Base-by-base conservation (phyloP, 2,888 invertebrate genomes). In the Thereva nobilitata region DNA sequence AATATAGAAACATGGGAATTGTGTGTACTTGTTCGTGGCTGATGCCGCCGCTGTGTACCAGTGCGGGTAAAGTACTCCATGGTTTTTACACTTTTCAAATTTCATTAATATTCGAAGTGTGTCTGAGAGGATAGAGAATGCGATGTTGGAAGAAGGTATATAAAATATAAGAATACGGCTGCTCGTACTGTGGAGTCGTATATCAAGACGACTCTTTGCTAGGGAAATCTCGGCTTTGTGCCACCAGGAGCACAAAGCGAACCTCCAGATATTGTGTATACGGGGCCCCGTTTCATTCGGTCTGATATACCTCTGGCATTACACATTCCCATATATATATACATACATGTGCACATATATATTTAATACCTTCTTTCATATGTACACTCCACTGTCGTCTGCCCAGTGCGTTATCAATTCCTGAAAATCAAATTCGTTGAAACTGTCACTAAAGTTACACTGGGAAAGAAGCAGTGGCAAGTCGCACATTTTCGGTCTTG, bases 81-180 rank as follows among this genome's bases (percentile, higher is more conserved):
- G 59, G 40, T 59, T 59, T 59, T 59, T 49, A 59, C 59, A 49
- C 59, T 59, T 59, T 59, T 59, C 59, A 59, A 59, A 59, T 59
- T 59, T 59, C 59, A 59, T 59, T 59, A 59, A 49, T 59, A 59
- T 59, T 59, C 59, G 59, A 59, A 47, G 49, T 23, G 59, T 59
- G 59, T 59, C 59, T 37, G 47, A 47, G 59, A 59, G 59, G 59
- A 59, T 47, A 49, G 59, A 59, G 59, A 59, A 59, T 59, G 59
- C 49, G 56, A 56, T 49, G 55, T 55, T 59, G 49, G 49, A 59
- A 59, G 49, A 47, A 47, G 47, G 59, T 47, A 47, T n/a, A 47
- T 47, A 47, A 52, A 5, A 4, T 37, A 47, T 59, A 47, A 23
- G 23, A 23, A 59, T 49, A 47, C 59, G 5, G 23, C 47, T 34